Conservation (phyloP, 2,113 vertebrate species). For the rabbit (Oryctolagus cuniculus) region mOryCun1.1 NC_091453.1:110467501-110468000, state of each 20-base stretch:
- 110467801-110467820: constrained; percentile 41
- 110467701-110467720: background rate
- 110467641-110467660: background rate
- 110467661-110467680: background rate
- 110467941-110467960: too few relatives aligned
- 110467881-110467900: too few relatives aligned
- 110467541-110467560: constrained; percentile 26
- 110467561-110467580: background rate
- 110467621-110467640: background rate
- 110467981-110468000: too few relatives aligned
- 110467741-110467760: background rate
- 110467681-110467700: background rate
- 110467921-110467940: too few relatives aligned
- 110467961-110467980: too few relatives aligned
- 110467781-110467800: background rate
- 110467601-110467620: background rate
- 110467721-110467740: background rate
- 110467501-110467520: background rate
- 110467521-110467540: constrained; percentile 14
- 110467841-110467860: too few relatives aligned
- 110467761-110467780: background rate
- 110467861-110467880: too few relatives aligned
- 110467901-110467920: too few relatives aligned
- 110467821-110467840: background rate
- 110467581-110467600: constrained; percentile 5